These are phyloP conservation scores for Pristiophorus japonicus DNA, from an alignment of 2,113 vertebrate genomes.

Conservation along the genomic window DNA sequence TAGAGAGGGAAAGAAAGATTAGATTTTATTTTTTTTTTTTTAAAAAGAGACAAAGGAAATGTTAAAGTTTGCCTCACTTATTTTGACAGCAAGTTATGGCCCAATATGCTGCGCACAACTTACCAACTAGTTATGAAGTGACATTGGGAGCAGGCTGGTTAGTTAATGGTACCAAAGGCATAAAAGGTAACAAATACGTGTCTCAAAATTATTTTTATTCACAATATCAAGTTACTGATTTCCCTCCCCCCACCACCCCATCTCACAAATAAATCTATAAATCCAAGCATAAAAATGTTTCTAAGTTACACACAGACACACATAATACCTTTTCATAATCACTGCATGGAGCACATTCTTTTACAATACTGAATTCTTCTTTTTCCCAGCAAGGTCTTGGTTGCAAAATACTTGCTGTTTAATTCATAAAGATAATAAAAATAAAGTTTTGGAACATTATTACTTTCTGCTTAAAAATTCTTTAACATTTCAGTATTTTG, in stretches of 20 bases:
- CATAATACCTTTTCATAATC: slow-evolving; percentile 38
- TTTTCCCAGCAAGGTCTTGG: slow-evolving; percentile 35
- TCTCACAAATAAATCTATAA: not conserved
- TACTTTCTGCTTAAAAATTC: not conserved
- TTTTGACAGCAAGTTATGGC: no score
- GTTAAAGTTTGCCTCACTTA: no score
- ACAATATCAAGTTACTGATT: not conserved
- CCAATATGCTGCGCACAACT: not conserved
- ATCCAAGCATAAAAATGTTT: not conserved
- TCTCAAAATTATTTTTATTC: not conserved
- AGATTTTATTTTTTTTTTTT: no score
- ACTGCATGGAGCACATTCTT: slow-evolving; percentile 10
- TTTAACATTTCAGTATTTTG: not conserved
- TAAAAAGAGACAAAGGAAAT: no score
- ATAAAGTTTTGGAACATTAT: not conserved
- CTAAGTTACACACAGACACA: not conserved
- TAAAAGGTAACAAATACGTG: not conserved
- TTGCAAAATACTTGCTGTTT: slow-evolving; percentile 31
- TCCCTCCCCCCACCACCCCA: no score
- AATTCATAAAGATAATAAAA: slow-evolving; percentile 24
- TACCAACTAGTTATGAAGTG: not conserved
- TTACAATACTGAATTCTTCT: slow-evolving; percentile 37
- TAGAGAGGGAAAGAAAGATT: no score
- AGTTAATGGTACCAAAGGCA: not conserved
- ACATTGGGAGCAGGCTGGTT: not conserved